Conservation (phyloP, 1,140 invertebrate genomes). For the Pygmarrhopalites habei region DNA sequence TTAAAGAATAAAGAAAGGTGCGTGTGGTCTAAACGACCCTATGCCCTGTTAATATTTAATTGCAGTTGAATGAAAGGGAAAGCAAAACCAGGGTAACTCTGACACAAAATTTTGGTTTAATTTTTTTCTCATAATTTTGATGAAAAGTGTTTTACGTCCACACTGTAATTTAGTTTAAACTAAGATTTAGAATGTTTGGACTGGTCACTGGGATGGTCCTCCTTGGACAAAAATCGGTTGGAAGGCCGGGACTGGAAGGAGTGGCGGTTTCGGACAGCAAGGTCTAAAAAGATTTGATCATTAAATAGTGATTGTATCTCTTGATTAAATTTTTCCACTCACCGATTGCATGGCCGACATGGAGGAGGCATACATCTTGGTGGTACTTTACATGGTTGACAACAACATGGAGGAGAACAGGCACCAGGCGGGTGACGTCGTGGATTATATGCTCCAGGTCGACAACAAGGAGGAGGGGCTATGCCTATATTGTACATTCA, state of each 20-base stretch:
- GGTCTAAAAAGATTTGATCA: not conserved
- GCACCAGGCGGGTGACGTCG: not conserved
- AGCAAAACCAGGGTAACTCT: no score
- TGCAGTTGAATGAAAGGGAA: no score
- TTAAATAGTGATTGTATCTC: not conserved
- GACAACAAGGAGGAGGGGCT: not conserved
- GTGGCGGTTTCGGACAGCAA: not conserved
- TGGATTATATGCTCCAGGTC: constrained; percentile 1
- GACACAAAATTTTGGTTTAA: no score
- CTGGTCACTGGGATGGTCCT: no score
- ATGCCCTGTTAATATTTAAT: no score
- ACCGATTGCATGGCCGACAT: not conserved
- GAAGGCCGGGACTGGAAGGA: not conserved
- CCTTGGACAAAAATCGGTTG: no score
- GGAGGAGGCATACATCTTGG: not conserved
- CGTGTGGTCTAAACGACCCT: no score
- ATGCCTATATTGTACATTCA: not conserved
- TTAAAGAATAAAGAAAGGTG: no score
- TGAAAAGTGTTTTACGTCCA: no score
- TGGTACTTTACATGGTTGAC: not conserved
- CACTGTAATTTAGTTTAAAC: no score
- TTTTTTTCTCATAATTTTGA: no score
- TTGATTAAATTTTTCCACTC: not conserved
- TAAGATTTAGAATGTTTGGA: no score
- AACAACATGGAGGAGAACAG: constrained; percentile 4